These are phyloP conservation scores for Phorcus lineatus DNA, from an alignment of 2,888 invertebrate genomes.

Conservation along the genomic window DNA sequence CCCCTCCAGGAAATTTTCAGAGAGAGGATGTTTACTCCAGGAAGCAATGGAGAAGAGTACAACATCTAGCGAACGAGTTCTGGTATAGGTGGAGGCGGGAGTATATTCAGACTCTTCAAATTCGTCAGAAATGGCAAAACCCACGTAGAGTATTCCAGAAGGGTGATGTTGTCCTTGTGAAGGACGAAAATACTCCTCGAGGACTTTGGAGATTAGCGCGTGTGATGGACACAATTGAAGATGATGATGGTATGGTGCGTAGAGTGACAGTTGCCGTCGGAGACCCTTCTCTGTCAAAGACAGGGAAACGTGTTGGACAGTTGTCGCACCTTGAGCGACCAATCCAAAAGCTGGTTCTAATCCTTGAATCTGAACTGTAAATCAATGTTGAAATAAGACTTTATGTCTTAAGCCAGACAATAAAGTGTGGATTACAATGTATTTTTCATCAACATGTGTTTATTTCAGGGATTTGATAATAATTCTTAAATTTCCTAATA, in stretches of 20 bases:
- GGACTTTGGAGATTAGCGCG: constrained; percentile 41
- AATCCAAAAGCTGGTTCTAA: constrained; percentile 41
- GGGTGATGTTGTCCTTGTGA: constrained; percentile 47
- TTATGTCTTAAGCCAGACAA: no score
- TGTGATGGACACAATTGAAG: constrained; percentile 12
- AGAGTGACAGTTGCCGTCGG: constrained; percentile 31
- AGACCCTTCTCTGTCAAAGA: neutral
- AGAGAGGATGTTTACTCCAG: constrained; percentile 38
- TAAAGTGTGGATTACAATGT: no score
- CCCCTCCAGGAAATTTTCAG: constrained; percentile 37
- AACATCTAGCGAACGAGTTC: constrained; percentile 47
- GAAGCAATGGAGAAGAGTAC: constrained; percentile 44
- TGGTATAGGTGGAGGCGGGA: constrained; percentile 49
- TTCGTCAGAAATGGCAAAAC: constrained; percentile 38
- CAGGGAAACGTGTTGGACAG: constrained; percentile 18
- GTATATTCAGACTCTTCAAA: constrained; percentile 37
- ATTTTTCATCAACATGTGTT: no score
- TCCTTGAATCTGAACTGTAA: constrained; percentile 9
- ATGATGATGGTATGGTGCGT: constrained; percentile 38
- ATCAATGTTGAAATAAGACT: no score
- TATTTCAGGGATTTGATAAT: no score
- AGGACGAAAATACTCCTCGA: constrained; percentile 39
- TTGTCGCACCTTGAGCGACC: constrained; percentile 36
- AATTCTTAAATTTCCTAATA: no score
- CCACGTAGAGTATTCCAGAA: constrained; percentile 31